Percentiles rank a stretch among this genome's conserved stretches.
Evolutionary conservation across 2,113 vertebrate genomes (phyloP).

Genomic region (Corapipo altera): DNA sequence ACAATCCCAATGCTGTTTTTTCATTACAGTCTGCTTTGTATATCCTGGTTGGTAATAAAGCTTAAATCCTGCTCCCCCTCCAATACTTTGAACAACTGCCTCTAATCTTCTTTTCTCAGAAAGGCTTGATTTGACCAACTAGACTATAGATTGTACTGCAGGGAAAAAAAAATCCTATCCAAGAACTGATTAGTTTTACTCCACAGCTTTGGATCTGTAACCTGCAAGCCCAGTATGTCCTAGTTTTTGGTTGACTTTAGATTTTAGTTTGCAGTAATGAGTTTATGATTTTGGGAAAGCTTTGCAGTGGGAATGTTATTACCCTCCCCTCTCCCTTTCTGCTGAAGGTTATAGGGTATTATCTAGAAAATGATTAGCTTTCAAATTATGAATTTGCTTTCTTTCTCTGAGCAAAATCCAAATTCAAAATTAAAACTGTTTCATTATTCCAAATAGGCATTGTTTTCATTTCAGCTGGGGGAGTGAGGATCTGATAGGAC

Average conservation of each 20-base stretch:
- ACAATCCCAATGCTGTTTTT: conserved; percentile 65
- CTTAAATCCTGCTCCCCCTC: conserved; percentile 56
- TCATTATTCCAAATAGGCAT: not conserved
- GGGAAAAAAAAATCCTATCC: conserved; percentile 49
- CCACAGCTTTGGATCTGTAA: conserved; percentile 52
- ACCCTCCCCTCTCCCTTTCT: not conserved
- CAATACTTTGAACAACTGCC: conserved; percentile 75
- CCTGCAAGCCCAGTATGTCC: conserved; percentile 48
- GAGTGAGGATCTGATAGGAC: not conserved
- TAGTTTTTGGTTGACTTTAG: conserved; percentile 54
- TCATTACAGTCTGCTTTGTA: conserved; percentile 66
- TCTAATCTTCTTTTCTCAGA: conserved; percentile 84
- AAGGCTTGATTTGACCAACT: conserved; percentile 77
- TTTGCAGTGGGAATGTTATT: not conserved
- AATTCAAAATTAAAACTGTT: not conserved
- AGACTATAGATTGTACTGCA: conserved; percentile 71
- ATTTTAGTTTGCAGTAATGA: conserved; percentile 5
- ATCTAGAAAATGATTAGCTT: not conserved
- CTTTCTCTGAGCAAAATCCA: not conserved
- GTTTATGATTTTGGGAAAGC: conserved; percentile 32
- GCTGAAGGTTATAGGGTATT: conserved; percentile 5
- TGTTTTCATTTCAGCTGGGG: not conserved
- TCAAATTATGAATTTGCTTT: not conserved
- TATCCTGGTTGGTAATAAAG: conserved; percentile 76
- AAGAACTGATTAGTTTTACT: conserved; percentile 72